Evolutionary conservation across 2,113 vertebrate genomes (phyloP).

Genomic region (Ceyx melanurus): DNA sequence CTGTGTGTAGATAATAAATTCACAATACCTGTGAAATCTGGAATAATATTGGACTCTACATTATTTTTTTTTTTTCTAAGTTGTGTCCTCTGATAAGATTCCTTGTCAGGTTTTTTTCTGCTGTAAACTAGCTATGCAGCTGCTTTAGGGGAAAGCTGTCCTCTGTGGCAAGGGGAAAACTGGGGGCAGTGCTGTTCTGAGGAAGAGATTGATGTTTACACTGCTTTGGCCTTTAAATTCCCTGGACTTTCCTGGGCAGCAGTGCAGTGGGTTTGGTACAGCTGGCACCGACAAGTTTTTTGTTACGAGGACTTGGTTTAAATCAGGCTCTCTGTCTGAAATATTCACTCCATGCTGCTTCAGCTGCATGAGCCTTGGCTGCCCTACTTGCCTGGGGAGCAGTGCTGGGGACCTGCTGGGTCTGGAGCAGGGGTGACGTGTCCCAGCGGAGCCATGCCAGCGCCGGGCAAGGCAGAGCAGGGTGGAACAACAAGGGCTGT

Average conservation of each 20-base stretch:
- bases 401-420: not conserved
- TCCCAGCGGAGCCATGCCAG: rapidly evolving
- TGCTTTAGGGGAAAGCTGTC: not conserved
- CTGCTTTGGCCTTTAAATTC: not conserved
- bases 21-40: not conserved
- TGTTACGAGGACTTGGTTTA: not conserved
- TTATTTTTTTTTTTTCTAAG: not conserved
- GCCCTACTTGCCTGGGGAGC: not conserved
- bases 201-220: not conserved
- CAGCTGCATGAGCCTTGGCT: not conserved
- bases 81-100: not conserved
- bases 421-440: not conserved
- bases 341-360: not conserved
- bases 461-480: too few relatives aligned
- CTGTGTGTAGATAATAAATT: not conserved
- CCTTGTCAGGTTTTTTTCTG: not conserved
- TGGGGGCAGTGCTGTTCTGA: not conserved
- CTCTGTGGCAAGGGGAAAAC: not conserved
- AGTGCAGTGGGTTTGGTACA: not conserved
- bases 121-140: not conserved
- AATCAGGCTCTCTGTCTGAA: not conserved
- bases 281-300: not conserved
- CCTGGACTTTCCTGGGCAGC: not conserved
- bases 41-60: not conserved
- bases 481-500: not conserved